These are phyloP conservation scores for Bruchidius siliquastri DNA, from an alignment of 2,888 invertebrate species.

Conservation along the genomic window DNA sequence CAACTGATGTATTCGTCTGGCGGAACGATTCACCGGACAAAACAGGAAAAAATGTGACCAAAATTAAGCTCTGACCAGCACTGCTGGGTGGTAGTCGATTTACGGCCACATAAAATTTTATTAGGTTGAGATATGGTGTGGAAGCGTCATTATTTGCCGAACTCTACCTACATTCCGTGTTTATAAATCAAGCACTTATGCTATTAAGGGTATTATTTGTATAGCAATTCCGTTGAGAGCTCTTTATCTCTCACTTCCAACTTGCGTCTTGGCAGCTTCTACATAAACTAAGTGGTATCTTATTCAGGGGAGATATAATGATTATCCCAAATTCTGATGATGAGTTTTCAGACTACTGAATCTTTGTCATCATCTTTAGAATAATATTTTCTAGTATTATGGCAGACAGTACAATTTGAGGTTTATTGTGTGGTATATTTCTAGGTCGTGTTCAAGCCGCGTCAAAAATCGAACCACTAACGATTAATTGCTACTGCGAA, in stretches of 20 bases:
- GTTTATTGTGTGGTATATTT: too few relatives aligned
- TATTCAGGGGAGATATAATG: not conserved
- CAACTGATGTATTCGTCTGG: not conserved
- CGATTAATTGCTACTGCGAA: too few relatives aligned
- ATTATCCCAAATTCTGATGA: too few relatives aligned
- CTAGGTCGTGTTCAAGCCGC: too few relatives aligned
- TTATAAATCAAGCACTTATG: not conserved
- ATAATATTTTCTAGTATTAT: too few relatives aligned
- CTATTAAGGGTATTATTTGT: not conserved
- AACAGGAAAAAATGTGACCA: not conserved
- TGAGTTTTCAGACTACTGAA: too few relatives aligned
- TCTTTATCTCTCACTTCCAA: not conserved
- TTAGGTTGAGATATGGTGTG: not conserved
- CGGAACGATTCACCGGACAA: not conserved
- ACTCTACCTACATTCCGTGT: not conserved
- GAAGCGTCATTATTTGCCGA: not conserved
- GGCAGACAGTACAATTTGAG: too few relatives aligned
- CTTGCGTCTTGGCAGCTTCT: not conserved
- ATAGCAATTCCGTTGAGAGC: not conserved
- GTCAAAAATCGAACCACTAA: too few relatives aligned
- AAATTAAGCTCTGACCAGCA: not conserved
- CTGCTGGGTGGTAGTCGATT: not conserved
- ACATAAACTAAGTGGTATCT: not conserved
- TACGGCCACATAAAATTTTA: not conserved
- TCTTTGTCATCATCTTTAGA: too few relatives aligned